Base-by-base conservation (phyloP, 2,113 vertebrate genomes). In the Excalfactoria chinensis region DNA sequence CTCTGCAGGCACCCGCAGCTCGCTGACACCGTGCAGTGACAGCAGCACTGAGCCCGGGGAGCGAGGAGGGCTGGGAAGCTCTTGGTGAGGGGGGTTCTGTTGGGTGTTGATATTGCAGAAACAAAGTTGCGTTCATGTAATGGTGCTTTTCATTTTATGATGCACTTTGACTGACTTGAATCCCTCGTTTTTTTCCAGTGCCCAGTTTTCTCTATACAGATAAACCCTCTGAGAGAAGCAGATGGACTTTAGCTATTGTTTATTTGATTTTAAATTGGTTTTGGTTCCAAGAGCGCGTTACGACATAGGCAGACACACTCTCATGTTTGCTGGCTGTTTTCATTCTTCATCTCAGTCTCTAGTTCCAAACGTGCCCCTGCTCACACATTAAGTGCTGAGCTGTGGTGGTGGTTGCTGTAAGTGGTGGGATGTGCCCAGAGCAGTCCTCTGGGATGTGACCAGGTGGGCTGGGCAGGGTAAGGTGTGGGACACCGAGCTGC, bases 141-240 rank as follows among this genome's bases (percentile, higher is more conserved):
- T 63, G 13, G 13, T 63, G 26, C 46, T 89, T 89, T 72, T 76
- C 1, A 69, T 91, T 23, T 60, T 44, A 43, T 62, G 60, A 35
- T 30, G 3, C 63, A 1, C 64, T 84, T 78, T 75, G 78, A 26
- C 41, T 79, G 16, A 60, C 35, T 69, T 69, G 48, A 84, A 26
- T 70, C 22, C 4, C 0, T 84, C 21, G 11, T 37, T 76, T 84
- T 85, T 85, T 92, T 56, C 18, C 11, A 30, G 44, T 82, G 35
- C 1, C 15, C 0, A 2, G 5, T 84, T 69, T 80, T 82, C 43
- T 87, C 87, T 81, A 13, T 44, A 19, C 68, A 77, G 51, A 67
- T 90, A 89, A 96, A 85, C 40, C 34, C 13, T 76, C 1, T 70
- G 71, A 73, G 85, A 63, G 81, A 89, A 75, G 8, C 41, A 90